Base-by-base conservation (phyloP, 2,113 vertebrate genomes). In the Lamprologus tigripictilis region DNA sequence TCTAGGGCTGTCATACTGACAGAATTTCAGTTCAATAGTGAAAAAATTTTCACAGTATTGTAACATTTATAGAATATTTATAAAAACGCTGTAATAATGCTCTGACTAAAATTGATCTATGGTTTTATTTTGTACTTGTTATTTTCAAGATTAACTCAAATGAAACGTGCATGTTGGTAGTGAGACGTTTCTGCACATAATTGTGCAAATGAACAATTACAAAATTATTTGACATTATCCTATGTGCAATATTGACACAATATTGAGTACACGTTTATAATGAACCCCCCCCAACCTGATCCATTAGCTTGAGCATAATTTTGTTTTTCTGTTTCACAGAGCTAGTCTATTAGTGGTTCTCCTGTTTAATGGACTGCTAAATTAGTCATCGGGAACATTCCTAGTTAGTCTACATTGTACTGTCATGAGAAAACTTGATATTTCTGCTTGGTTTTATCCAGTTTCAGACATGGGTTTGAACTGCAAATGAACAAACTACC, bases 381-480 rank as follows among this genome's bases (percentile, higher is more conserved):
- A 47, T 47, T 28, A 47, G 71, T 76, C 42, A 76, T 28, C 0
- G 3, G 23, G 0, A 76, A 47, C 40, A 73, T 47, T 47, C 40
- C 68, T 47, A 28, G 40, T 73, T 28, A 28, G 14, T 28, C 40
- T 28, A 17, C 68, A 11, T 47, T 45, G 42, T 28, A 47, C 9
- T 73, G 68, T 5, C 40, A 26, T 2, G 21, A 1, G 0, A 73
- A 45, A 45, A 1, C 68, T 2, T 66, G 35, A 73, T 45, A 45
- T 26, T 45, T 73, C 21, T 47, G 16, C 23, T 76, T 47, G 1
- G 9, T 49, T 76, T 76, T 76, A 19, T 76, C 71, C 71, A 2
- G 42, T 2, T 76, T 49, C 2, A 76, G 16, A 49, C 23, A 31
- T 11, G 21, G 23, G 42, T 76, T 76, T 47, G 71, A 28, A 47